These are phyloP conservation scores for Pterostichus niger DNA, from an alignment of 2,888 invertebrate species.

Conservation along the genomic window DNA sequence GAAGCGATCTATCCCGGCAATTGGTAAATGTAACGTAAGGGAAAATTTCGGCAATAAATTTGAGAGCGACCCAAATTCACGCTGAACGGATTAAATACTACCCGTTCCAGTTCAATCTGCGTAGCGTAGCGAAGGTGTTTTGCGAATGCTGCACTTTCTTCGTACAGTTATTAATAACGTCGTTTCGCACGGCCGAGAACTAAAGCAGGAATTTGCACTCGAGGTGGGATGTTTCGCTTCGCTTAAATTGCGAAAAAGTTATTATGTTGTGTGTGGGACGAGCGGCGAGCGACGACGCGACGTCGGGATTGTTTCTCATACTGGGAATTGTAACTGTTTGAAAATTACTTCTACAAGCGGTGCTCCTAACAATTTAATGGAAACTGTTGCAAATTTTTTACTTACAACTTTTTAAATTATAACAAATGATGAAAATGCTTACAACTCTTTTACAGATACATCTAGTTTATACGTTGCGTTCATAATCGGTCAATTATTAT, in stretches of 20 bases:
- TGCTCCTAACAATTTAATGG: background rate
- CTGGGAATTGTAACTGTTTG: slow-evolving; percentile 10
- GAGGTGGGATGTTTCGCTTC: slow-evolving; percentile 17
- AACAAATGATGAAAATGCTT: no score
- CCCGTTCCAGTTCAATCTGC: slow-evolving; percentile 36
- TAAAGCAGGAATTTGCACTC: slow-evolving; percentile 24
- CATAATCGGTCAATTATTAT: no score
- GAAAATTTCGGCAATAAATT: slow-evolving; percentile 62
- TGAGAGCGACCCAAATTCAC: slow-evolving; percentile 45
- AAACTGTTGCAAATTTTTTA: background rate
- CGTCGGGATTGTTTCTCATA: background rate
- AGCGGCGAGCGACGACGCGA: background rate
- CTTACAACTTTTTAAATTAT: no score
- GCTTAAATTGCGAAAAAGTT: slow-evolving; percentile 44
- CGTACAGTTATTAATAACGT: slow-evolving; percentile 33
- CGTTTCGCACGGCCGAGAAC: background rate
- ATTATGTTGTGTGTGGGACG: background rate
- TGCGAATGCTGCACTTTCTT: slow-evolving; percentile 57
- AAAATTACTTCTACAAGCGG: slow-evolving; percentile 7
- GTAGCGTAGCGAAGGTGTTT: slow-evolving; percentile 45
- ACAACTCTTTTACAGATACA: no score
- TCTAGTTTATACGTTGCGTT: no score
- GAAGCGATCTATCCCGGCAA: slow-evolving; percentile 56
- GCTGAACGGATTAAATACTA: slow-evolving; percentile 52
- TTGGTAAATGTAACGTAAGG: slow-evolving; percentile 63